Evolutionary conservation across 2,797 vertebrate species (phyloP), one percentile per base, ranked within the genome.

Genomic region (Girardinus metallicus): DNA sequence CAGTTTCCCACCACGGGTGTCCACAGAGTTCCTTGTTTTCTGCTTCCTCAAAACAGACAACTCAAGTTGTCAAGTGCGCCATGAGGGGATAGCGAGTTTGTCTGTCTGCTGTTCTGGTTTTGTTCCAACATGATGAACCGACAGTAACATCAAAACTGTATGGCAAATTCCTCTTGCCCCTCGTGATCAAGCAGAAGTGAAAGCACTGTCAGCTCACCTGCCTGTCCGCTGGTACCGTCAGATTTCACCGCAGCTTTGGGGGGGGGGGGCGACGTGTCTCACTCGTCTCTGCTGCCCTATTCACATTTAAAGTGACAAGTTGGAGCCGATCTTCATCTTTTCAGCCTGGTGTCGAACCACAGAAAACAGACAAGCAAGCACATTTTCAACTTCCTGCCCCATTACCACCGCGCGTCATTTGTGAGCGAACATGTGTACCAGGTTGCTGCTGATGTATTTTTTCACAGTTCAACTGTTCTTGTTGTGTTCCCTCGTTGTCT

Each of bases 351-450:
- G 64, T 11, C 55, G 29, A 57, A 66, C 34, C 55, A 34, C 3
- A 5, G 5, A n/a, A 66, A 68, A 77, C 80, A 82, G 74, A 81
- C 13, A 11, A 73, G 51, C 43, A 60, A 78, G 18, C 66, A 80
- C 80, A 66, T 78, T 84, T 78, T 72, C 43, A 1, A 79, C 83
- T 86, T 82, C 55, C 73, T 85, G 88, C 78, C 73, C 79, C 88
- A 91, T 89, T 88, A 88, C 75, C 76, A n/a, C 80, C 73, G 64
- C 18, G 77, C 85, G 64, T 80, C 83, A 76, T 86, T 90, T 79
- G 77, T 12, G 9, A 77, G 73, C 18, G 31, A 80, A 73, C 78
- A 39, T 70, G 75, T 80, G 57, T 71, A 62, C 72, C 83, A 81
- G 79, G 21, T n/a, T 51, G 74, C 62, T 74, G 57, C 26, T 73